Conservation (phyloP, 1,140 invertebrate genomes). For the Araneus ventricosus region DNA sequence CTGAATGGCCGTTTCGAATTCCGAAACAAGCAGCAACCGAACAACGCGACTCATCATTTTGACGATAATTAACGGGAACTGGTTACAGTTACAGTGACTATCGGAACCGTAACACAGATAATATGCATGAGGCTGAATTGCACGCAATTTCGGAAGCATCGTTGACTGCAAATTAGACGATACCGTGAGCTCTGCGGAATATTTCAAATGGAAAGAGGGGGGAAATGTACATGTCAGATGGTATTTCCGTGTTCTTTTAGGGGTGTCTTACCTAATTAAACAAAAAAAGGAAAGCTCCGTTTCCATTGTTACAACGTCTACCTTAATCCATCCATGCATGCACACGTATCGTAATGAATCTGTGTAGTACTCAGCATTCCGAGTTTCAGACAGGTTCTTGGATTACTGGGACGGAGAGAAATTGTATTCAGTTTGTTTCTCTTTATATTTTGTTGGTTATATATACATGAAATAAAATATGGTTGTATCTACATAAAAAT, state of each 20-base stretch:
- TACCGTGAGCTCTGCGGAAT: background rate
- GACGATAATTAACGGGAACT: constrained; percentile 18
- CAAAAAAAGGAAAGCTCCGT: background rate
- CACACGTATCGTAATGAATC: background rate
- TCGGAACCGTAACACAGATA: constrained; percentile 8
- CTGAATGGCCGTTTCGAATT: background rate
- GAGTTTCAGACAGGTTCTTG: no score
- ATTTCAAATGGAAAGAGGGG: background rate
- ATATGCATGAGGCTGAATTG: background rate
- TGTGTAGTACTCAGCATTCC: no score
- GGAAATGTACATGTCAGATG: background rate
- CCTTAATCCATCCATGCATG: background rate
- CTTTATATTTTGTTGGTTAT: no score
- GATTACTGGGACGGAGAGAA: no score
- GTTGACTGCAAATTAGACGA: constrained; percentile 9
- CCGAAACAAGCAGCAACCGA: background rate
- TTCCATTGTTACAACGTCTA: background rate
- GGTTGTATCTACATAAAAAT: no score
- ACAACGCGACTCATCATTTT: constrained; percentile 25
- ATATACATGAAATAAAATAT: no score
- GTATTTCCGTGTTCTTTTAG: constrained; percentile 8
- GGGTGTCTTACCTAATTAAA: background rate
- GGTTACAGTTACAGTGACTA: constrained; percentile 45
- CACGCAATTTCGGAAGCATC: background rate
- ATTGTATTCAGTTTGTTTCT: no score